These are phyloP conservation scores for Plutella xylostella DNA, from an alignment of 2,888 invertebrate species.

Conservation along the genomic window DNA sequence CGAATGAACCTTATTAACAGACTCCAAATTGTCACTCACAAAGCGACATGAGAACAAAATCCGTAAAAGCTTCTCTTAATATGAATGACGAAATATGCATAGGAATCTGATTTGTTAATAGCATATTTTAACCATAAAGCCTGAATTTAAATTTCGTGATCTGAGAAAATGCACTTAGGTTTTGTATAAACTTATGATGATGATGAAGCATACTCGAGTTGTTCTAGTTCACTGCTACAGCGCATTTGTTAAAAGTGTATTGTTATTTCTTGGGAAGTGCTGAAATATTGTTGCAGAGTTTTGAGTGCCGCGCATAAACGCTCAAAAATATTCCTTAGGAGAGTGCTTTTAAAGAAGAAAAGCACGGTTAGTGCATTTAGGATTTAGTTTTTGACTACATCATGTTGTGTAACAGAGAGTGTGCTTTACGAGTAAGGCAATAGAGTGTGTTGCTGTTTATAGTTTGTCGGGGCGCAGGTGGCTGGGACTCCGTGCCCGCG, in stretches of 20 bases:
- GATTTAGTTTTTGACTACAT: slow-evolving; percentile 31
- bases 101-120: too few species aligned
- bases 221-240: slow-evolving; percentile 45
- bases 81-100: slow-evolving; percentile 1
- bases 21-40: slow-evolving; percentile 4
- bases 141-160: too few species aligned
- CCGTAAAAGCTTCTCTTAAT: slow-evolving; percentile 2
- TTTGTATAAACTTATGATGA: slow-evolving; percentile 35
- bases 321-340: slow-evolving; percentile 44
- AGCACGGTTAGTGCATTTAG: slow-evolving; percentile 31
- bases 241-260: slow-evolving; percentile 47
- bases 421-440: slow-evolving; percentile 21
- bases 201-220: slow-evolving; percentile 41
- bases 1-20: slow-evolving; percentile 4
- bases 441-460: slow-evolving; percentile 20
- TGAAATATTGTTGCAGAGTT: slow-evolving; percentile 54
- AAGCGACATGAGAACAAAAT: neutral
- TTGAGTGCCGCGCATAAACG: slow-evolving; percentile 31
- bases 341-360: slow-evolving; percentile 24
- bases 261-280: slow-evolving; percentile 59
- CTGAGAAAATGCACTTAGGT: slow-evolving; percentile 19
- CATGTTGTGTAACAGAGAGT: slow-evolving; percentile 18
- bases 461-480: slow-evolving; percentile 42
- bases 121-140: too few species aligned
- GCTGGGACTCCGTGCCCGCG: slow-evolving; percentile 32